Conservation (phyloP, 2,113 vertebrate genomes). For the Elephantulus edwardii region DNA sequence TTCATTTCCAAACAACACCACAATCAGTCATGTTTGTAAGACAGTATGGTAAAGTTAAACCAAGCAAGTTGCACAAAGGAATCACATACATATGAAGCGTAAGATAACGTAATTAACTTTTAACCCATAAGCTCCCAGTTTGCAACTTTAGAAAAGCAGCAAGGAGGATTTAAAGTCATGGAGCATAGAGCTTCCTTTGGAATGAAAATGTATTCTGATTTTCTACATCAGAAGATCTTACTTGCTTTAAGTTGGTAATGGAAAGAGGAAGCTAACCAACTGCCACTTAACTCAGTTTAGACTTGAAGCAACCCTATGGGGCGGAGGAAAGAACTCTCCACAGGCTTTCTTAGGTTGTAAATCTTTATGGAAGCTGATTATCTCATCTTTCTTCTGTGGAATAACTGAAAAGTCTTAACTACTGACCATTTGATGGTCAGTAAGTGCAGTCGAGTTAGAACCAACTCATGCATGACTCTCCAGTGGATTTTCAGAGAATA, state of each 20-base stretch:
- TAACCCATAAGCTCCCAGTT: neutral
- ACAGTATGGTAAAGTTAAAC: neutral
- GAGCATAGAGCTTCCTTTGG: neutral
- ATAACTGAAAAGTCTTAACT: too few relatives aligned
- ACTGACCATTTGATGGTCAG: too few relatives aligned
- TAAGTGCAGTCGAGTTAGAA: too few relatives aligned
- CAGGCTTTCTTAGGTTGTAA: too few relatives aligned
- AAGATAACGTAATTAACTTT: neutral
- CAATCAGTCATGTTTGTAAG: neutral
- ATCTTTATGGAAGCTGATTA: too few relatives aligned
- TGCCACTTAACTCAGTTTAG: too few relatives aligned
- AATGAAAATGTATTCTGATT: neutral
- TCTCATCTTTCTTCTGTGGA: too few relatives aligned
- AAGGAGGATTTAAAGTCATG: neutral
- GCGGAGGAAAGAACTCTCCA: too few relatives aligned
- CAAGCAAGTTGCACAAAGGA: neutral
- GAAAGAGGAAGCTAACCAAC: too few relatives aligned
- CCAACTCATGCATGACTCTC: too few relatives aligned
- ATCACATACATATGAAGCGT: neutral
- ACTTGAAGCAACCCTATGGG: too few relatives aligned
- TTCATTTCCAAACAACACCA: neutral
- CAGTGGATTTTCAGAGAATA: too few relatives aligned
- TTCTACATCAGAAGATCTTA: neutral
- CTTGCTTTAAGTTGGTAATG: neutral
- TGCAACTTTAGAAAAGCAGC: neutral